These are phyloP conservation scores for Mobula hypostoma DNA, from an alignment of 2,113 vertebrate genomes.

Conservation along the genomic window DNA sequence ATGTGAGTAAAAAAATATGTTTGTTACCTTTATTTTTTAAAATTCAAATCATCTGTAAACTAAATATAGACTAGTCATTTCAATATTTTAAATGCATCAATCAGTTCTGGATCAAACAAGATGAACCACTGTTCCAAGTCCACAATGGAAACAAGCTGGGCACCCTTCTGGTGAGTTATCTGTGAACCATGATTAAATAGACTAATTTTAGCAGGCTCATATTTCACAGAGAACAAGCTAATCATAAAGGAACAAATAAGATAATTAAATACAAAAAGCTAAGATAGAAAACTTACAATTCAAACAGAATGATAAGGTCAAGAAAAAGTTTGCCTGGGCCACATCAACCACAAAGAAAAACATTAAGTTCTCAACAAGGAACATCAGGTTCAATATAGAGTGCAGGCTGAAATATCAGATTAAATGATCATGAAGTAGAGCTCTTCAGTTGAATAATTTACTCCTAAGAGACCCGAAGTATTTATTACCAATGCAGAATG, in stretches of 20 bases:
- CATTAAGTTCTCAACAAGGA: conserved; percentile 24
- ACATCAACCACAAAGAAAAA: neutral
- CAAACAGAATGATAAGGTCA: neutral
- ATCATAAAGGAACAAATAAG: conserved; percentile 2
- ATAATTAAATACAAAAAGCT: neutral
- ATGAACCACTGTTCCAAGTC: neutral
- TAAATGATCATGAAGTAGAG: conserved; percentile 19
- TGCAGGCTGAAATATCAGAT: conserved; percentile 25
- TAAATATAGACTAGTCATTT: neutral
- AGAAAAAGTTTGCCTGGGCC: neutral
- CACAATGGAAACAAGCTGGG: neutral
- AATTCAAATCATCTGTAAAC: neutral
- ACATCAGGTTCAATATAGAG: conserved; percentile 14
- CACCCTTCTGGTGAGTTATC: neutral
- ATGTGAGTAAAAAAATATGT: neutral
- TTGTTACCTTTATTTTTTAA: neutral
- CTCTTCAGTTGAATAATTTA: neutral
- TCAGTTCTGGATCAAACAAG: neutral
- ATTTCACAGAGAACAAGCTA: neutral
- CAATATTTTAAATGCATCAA: neutral
- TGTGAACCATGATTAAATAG: neutral
- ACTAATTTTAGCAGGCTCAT: neutral
- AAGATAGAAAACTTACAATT: neutral
- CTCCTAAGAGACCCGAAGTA: neutral
- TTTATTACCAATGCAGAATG: neutral